Evolutionary conservation across 1,140 invertebrate species (phyloP), one percentile per base, ranked within the genome.

Genomic region (Drosophila tropicalis): DNA sequence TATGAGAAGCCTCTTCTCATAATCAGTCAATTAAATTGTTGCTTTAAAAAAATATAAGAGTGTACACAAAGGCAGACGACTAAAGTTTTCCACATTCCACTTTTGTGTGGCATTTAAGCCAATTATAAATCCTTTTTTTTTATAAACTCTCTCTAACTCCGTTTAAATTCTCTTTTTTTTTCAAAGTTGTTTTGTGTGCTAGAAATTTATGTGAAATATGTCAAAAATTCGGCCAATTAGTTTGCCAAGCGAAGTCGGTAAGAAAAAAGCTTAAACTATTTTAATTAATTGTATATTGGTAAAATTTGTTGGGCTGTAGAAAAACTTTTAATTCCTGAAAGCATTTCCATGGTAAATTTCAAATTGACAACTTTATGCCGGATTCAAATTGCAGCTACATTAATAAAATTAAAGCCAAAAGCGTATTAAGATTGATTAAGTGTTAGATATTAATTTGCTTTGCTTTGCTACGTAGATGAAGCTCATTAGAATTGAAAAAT

Each of bases 401-500:
- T 51, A 51, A 51, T 22, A 22, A 51, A 51, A 51, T 51, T 51
- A 9, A 51, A 51, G 44, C 17, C 17, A 51, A 22, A 47, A 17
- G 44, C 7, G 44, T 51, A 51, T 51, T 51, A 51, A 51, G 44
- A 51, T 51, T 51, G 44, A 51, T 51, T 51, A 51, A 51, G 44
- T 22, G 44, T 51, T 51, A 12, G 44, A 51, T 51, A 51, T 51
- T 51, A 51, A 51, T 51, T 51, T 51, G 44, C 44, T 22, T 3
- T 19, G 44, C 44, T 47, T 7, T 47, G 44, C 44, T 19, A 19
- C 44, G 44, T 22, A 47, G 44, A 51, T 22, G 44, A 51, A 51
- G 44, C 44, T 51, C 44, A 51, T 51, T 51, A 51, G 44, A 51
- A 51, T 51, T 51, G 44, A 51, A 51, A 51, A 51, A 51, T 51